A percentile compares a stretch with the other conserved stretches of the same genome.
phyloP scores from a whole-genome alignment of 2,797 vertebrate species.

The Lagocephalus sceleratus region DNA sequence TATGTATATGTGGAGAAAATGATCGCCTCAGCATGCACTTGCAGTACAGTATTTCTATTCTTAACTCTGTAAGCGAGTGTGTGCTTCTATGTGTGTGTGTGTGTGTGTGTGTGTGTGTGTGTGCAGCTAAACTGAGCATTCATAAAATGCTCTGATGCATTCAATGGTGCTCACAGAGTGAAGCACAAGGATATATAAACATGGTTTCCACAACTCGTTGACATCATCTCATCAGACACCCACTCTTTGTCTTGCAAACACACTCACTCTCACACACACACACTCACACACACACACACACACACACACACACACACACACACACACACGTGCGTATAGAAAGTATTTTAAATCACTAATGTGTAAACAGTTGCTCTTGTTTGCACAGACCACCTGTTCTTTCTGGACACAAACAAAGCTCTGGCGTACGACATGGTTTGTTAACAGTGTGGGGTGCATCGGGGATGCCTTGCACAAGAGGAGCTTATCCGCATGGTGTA shows the following conservation, averaged over 20 bases:
- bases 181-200: slow-evolving; percentile 35
- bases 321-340: slow-evolving; percentile 49
- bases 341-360: slow-evolving; percentile 75
- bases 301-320: slow-evolving; percentile 11
- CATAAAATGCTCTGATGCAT: slow-evolving; percentile 32
- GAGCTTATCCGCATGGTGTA: slow-evolving; percentile 66
- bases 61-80: neutral
- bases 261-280: slow-evolving; percentile 25
- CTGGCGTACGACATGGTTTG: slow-evolving; percentile 59
- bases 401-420: slow-evolving; percentile 76
- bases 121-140: slow-evolving; percentile 37
- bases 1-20: neutral
- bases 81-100: neutral
- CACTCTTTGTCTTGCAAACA: neutral
- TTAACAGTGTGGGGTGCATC: slow-evolving; percentile 65
- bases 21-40: neutral
- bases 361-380: slow-evolving; percentile 78
- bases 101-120: slow-evolving; percentile 1
- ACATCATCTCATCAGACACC: slow-evolving; percentile 6
- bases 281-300: slow-evolving; percentile 11
- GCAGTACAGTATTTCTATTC: too few relatives aligned
- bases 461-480: slow-evolving; percentile 68
- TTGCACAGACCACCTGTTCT: slow-evolving; percentile 78
- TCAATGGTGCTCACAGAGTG: slow-evolving; percentile 28
- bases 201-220: slow-evolving; percentile 25